Base-by-base conservation (phyloP, 37 sponge, comb jelly and placozoan species). In the Chondrilla cf. caribensis region DNA sequence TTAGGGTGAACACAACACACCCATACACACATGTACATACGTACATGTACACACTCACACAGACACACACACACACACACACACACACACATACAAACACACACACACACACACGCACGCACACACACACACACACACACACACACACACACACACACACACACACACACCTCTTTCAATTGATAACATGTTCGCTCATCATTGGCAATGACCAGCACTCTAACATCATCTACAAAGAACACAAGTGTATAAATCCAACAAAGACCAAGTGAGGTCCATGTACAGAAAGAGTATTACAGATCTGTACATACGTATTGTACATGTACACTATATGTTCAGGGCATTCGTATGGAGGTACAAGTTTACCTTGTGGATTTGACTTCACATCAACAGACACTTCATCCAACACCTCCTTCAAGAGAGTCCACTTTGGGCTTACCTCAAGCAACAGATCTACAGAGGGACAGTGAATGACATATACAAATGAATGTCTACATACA, bases 401-500 rank as follows among this genome's bases (percentile, higher is more conserved):
- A 26, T 84, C 92, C 64, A 96, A 80, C 15, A 96, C 88, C 71
- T 94, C 85, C 0, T 91, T 55, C 35, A 96, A 84, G 57, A 96
- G 81, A 37, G 84, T 66, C 97, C 97, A 96, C 86, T 96, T 96
- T 39, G 97, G 95, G 54, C 83, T 91, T 70, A 86, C 90, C 73
- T 96, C 97, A 0, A 91, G 86, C 8, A 54, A 18, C 31, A 86
- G 62, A 47, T 44, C 91, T 87, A 36, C 38, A 47, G 44, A 54
- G 21, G 40, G 9, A 51, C 8, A 37, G 0, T 9, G 24, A 25
- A 17, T 26, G 38, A 31, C 26, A n/a, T n/a, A n/a, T n/a, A n/a
- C n/a, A n/a, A n/a, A n/a, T n/a, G n/a, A n/a, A n/a, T n/a, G n/a
- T n/a, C n/a, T n/a, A n/a, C n/a, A n/a, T n/a, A n/a, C n/a, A n/a